These are phyloP conservation scores for Acropternis orthonyx DNA, from an alignment of 2,797 vertebrate genomes.

Conservation along the genomic window DNA sequence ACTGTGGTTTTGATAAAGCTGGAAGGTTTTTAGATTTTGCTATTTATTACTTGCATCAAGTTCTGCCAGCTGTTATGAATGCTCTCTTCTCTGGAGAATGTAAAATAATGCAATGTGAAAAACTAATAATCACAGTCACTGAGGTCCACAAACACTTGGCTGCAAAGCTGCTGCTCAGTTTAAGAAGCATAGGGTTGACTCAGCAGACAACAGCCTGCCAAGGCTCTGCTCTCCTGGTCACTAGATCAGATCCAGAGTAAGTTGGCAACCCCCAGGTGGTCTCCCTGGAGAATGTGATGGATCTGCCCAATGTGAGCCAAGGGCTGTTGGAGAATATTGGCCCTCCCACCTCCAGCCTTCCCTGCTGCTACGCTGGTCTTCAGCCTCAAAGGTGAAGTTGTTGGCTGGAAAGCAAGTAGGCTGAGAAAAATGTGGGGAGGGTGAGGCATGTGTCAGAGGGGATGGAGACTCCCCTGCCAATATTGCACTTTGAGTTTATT, in stretches of 20 bases:
- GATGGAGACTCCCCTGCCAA: neutral
- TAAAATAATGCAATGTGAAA: neutral
- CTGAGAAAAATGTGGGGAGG: neutral
- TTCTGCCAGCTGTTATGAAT: neutral
- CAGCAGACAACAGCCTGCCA: rapidly evolving
- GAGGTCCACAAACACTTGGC: neutral
- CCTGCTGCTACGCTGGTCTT: neutral
- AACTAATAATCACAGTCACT: neutral
- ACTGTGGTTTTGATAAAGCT: neutral
- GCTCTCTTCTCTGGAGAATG: neutral
- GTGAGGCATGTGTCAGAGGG: neutral
- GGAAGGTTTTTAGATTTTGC: neutral
- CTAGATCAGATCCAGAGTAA: neutral
- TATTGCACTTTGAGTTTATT: neutral
- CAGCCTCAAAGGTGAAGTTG: neutral
- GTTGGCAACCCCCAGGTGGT: neutral
- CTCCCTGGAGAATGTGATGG: neutral
- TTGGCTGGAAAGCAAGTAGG: neutral
- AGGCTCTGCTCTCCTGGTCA: neutral
- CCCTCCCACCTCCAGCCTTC: neutral
- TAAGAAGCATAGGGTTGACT: neutral
- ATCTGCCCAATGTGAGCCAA: neutral
- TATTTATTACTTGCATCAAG: neutral
- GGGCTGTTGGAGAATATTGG: neutral
- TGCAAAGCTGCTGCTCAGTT: neutral